phyloP scores from a whole-genome alignment of 2,113 vertebrate species.

The Poeciliopsis turrubarensis region DNA sequence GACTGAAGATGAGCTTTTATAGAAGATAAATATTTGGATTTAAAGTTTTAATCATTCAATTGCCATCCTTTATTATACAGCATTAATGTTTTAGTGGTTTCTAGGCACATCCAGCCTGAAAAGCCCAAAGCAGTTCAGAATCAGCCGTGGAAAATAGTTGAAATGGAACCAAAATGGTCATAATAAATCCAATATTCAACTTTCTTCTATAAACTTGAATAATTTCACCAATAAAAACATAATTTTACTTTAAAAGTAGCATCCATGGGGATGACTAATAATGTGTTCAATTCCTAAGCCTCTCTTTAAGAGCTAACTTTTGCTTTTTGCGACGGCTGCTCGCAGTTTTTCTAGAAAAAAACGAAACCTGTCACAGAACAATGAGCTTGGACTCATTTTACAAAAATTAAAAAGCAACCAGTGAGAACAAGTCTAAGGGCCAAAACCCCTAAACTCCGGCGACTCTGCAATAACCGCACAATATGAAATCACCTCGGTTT shows the following conservation, averaged over 20 bases:
- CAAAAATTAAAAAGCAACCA: slow-evolving; percentile 20
- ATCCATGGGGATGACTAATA: background rate
- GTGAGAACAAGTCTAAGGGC: background rate
- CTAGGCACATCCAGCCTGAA: background rate
- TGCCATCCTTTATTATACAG: background rate
- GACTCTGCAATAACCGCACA: slow-evolving; percentile 15
- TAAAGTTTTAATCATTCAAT: background rate
- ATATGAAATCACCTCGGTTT: slow-evolving; percentile 15
- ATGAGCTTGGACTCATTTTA: slow-evolving; percentile 10
- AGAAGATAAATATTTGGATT: background rate
- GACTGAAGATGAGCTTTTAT: background rate
- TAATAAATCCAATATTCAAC: too few species aligned
- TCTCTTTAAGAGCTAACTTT: background rate
- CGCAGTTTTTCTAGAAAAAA: background rate
- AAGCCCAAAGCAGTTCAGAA: background rate
- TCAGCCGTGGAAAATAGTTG: background rate
- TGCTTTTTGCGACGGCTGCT: background rate
- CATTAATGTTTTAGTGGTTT: background rate
- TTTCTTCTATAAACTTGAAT: background rate
- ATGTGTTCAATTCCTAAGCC: background rate
- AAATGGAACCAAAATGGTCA: background rate
- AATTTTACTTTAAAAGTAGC: background rate
- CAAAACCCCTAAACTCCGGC: background rate
- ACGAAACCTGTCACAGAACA: slow-evolving; percentile 1
- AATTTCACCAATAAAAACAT: background rate